These are phyloP conservation scores for Paradisaea rubra DNA, from an alignment of 2,113 vertebrate species.

Conservation along the genomic window DNA sequence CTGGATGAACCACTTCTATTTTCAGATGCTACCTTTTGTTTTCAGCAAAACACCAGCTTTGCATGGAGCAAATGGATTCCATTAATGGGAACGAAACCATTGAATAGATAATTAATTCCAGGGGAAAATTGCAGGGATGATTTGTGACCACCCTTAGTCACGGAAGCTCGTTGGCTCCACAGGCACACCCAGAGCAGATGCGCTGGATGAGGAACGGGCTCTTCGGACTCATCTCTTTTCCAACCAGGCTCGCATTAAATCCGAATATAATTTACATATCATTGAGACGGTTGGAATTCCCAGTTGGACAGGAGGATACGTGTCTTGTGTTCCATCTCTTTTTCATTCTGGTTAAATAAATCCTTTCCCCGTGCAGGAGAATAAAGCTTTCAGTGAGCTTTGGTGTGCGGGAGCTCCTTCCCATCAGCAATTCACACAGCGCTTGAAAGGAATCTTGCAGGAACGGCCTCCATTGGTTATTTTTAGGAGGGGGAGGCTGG, in stretches of 20 bases:
- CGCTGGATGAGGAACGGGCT: accelerated
- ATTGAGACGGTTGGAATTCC: conserved; percentile 5
- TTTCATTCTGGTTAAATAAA: conserved; percentile 3
- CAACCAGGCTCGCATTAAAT: not conserved
- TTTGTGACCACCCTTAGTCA: not conserved
- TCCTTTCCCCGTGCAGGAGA: not conserved
- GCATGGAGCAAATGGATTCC: accelerated
- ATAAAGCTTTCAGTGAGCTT: not conserved
- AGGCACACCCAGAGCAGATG: not conserved
- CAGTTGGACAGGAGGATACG: not conserved
- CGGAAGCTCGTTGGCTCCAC: not conserved
- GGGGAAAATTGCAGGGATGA: not conserved
- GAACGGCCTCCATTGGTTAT: not conserved
- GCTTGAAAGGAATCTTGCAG: not conserved
- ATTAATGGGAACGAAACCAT: accelerated
- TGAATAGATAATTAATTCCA: not conserved
- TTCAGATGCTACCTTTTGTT: not conserved
- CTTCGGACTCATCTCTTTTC: not conserved
- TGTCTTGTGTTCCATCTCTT: not conserved
- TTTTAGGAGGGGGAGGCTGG: not conserved
- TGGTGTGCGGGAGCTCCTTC: not conserved
- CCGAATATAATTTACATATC: not conserved
- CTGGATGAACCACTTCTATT: not conserved
- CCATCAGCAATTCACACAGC: not conserved
- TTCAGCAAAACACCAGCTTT: not conserved